phyloP scores from a whole-genome alignment of 2,113 vertebrate genomes.

The Misgurnus mizolepis region DNA sequence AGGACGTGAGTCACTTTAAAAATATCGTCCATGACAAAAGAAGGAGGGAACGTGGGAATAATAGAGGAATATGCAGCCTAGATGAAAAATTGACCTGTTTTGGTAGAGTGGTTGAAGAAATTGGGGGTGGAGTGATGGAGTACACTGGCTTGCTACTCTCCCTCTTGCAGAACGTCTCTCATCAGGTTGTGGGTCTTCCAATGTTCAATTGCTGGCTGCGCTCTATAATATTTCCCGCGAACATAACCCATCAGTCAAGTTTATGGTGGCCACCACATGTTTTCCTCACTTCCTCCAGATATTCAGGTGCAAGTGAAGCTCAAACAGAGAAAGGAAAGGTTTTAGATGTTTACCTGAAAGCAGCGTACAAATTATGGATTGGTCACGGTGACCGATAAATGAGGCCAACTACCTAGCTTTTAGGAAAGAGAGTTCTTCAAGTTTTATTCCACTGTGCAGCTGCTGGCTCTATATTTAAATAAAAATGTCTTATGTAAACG shows the following conservation, averaged over 20 bases:
- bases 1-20: slow-evolving; percentile 25
- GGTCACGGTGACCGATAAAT: no score
- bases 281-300: background rate
- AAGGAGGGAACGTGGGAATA: background rate
- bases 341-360: no score
- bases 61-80: background rate
- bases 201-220: background rate
- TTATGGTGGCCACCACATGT: background rate
- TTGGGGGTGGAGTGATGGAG: background rate
- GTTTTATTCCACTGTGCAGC: no score
- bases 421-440: no score
- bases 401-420: no score
- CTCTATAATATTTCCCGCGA: background rate
- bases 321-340: background rate
- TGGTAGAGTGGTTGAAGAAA: background rate
- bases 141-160: background rate
- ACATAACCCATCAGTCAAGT: background rate
- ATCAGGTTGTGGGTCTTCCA: slow-evolving; percentile 1
- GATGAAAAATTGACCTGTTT: background rate
- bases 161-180: background rate
- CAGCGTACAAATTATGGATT: no score
- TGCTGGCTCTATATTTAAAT: no score
- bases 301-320: background rate
- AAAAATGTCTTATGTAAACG: no score
- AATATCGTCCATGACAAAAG: slow-evolving; percentile 34